Conservation (phyloP, 1,140 invertebrate genomes). For the Drosophila sechellia region DNA sequence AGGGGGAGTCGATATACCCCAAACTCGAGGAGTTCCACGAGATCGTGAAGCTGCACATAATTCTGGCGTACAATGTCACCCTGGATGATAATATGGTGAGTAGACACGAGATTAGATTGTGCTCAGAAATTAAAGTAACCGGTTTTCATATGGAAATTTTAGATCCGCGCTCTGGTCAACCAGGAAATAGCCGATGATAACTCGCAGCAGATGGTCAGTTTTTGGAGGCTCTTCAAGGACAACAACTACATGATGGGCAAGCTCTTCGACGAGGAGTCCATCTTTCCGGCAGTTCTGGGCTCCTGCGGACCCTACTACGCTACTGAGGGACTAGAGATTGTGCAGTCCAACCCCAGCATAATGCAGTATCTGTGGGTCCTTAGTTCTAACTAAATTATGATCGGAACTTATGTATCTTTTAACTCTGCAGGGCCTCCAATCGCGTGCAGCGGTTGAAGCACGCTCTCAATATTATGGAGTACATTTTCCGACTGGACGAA, state of each 20-base stretch:
- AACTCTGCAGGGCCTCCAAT: constrained; percentile 55
- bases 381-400: no score
- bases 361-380: constrained; percentile 72
- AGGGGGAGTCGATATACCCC: constrained; percentile 67
- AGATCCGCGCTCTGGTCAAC: constrained; percentile 74
- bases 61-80: constrained; percentile 78
- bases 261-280: constrained; percentile 77
- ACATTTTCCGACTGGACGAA: constrained; percentile 73
- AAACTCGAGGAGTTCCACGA: constrained; percentile 79
- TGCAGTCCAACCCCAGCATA: constrained; percentile 69
- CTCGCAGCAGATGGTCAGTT: constrained; percentile 76
- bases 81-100: constrained; percentile 82
- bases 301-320: constrained; percentile 80
- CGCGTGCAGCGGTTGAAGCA: constrained; percentile 76
- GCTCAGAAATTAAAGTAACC: neutral
- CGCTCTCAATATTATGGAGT: constrained; percentile 76
- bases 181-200: constrained; percentile 79
- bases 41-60: constrained; percentile 79
- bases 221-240: constrained; percentile 78
- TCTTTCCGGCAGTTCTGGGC: constrained; percentile 74
- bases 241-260: constrained; percentile 84
- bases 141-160: neutral
- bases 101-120: no score
- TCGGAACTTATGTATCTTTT: neutral
- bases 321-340: constrained; percentile 68